phyloP scores from a whole-genome alignment of 2,888 invertebrate genomes.

The Ochropleura leucogaster region DNA sequence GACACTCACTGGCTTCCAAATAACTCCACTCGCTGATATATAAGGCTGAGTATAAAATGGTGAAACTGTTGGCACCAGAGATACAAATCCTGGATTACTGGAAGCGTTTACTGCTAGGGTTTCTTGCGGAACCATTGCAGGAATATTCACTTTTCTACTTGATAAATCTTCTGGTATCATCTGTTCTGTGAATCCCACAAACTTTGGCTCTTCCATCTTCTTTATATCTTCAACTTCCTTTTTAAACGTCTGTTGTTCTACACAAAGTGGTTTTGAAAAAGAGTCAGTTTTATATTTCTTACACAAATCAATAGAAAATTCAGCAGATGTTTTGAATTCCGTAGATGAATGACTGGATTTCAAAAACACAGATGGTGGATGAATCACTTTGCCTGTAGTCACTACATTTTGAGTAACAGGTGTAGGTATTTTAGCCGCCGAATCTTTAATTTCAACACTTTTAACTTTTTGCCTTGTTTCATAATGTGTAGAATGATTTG shows the following conservation, averaged over 20 bases:
- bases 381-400: conserved; percentile 28
- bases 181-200: conserved; percentile 42
- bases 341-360: conserved; percentile 7
- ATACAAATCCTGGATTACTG: conserved; percentile 57
- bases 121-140: conserved; percentile 23
- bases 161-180: conserved; percentile 71
- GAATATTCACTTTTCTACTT: conserved; percentile 32
- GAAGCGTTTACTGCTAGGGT: conserved; percentile 31
- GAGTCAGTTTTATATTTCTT: conserved; percentile 38
- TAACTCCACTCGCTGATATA: conserved; percentile 69
- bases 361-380: conserved; percentile 16
- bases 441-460: conserved; percentile 13
- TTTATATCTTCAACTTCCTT: conserved; percentile 18
- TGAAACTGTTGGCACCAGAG: conserved; percentile 67
- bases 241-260: not conserved
- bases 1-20: conserved; percentile 78
- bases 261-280: not conserved
- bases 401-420: conserved; percentile 13
- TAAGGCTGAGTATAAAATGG: conserved; percentile 70
- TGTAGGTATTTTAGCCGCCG: not conserved
- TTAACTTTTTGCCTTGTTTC: not conserved
- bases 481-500: conserved; percentile 9
- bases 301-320: conserved; percentile 39
- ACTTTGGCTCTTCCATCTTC: conserved; percentile 2
- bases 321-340: conserved; percentile 28